Conservation (phyloP, 2,888 invertebrate genomes). For the Eudasyphora cyanicolor region DNA sequence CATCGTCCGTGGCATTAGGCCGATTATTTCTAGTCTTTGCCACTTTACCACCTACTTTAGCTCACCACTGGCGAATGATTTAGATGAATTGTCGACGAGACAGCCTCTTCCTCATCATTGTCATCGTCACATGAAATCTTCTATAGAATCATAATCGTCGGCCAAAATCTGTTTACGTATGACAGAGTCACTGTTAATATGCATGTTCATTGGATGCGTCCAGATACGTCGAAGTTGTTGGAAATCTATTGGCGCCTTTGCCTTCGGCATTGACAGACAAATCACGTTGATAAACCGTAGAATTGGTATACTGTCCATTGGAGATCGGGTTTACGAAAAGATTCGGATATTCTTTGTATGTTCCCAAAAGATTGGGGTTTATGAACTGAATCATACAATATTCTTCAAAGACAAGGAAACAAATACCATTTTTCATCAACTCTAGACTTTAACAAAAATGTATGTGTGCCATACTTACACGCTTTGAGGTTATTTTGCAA, state of each 20-base stretch:
- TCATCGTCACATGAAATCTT: constrained; percentile 75
- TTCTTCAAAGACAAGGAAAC: constrained; percentile 82
- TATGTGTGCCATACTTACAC: constrained; percentile 84
- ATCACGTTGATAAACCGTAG: constrained; percentile 83
- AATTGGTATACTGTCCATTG: constrained; percentile 97
- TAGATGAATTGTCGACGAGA: constrained; percentile 67
- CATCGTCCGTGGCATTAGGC: constrained; percentile 65
- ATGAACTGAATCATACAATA: constrained; percentile 99
- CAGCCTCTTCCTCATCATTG: constrained; percentile 69
- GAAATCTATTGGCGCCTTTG: constrained; percentile 84
- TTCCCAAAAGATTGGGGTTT: constrained; percentile 95
- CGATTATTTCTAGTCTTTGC: constrained; percentile 52
- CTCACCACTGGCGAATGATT: constrained; percentile 72
- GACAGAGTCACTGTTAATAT: constrained; percentile 83
- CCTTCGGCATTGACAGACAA: constrained; percentile 73
- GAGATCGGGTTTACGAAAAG: constrained; percentile 98
- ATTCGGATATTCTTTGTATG: constrained; percentile 95
- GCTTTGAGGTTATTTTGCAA: constrained; percentile 97
- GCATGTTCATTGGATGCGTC: constrained; percentile 90
- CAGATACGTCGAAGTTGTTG: constrained; percentile 89
- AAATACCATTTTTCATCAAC: background rate
- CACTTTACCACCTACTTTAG: constrained; percentile 30
- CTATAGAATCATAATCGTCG: constrained; percentile 75
- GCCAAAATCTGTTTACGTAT: constrained; percentile 79
- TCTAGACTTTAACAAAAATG: too few species aligned